Evolutionary conservation across 2,113 vertebrate species (phyloP).

Genomic region (Catharus minimus): DNA sequence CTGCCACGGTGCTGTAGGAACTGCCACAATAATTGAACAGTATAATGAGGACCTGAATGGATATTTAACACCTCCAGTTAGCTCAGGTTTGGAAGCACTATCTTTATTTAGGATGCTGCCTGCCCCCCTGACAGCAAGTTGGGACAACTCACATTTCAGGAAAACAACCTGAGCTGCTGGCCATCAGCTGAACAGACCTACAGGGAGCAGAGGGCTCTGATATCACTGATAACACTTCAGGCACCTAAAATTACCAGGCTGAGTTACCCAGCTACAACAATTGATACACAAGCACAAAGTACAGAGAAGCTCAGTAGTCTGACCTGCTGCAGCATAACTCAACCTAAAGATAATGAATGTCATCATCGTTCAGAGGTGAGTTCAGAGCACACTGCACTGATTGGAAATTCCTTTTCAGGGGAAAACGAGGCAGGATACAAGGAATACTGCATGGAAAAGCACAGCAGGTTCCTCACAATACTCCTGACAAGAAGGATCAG

Average conservation of each 20-base stretch:
- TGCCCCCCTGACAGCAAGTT: neutral
- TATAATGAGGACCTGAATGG: neutral
- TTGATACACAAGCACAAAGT: neutral
- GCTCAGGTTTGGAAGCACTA: neutral
- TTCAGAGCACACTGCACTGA: neutral
- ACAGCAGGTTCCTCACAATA: neutral
- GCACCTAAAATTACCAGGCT: neutral
- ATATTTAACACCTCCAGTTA: neutral
- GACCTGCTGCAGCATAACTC: neutral
- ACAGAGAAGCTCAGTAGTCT: neutral
- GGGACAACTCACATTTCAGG: neutral
- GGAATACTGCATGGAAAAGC: neutral
- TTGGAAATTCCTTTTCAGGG: neutral
- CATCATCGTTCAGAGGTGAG: fast-evolving
- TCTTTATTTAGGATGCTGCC: neutral
- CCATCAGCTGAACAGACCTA: neutral
- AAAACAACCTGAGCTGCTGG: neutral
- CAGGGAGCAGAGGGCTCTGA: neutral
- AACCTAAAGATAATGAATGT: neutral
- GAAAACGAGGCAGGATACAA: neutral
- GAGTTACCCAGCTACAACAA: neutral
- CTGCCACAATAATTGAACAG: neutral
- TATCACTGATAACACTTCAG: neutral
- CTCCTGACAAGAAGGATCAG: neutral
- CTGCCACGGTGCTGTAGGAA: neutral